Evolutionary conservation across 2,888 invertebrate genomes (phyloP), one percentile per base, ranked within the genome.

Genomic region (Pyrrhosoma nymphula): DNA sequence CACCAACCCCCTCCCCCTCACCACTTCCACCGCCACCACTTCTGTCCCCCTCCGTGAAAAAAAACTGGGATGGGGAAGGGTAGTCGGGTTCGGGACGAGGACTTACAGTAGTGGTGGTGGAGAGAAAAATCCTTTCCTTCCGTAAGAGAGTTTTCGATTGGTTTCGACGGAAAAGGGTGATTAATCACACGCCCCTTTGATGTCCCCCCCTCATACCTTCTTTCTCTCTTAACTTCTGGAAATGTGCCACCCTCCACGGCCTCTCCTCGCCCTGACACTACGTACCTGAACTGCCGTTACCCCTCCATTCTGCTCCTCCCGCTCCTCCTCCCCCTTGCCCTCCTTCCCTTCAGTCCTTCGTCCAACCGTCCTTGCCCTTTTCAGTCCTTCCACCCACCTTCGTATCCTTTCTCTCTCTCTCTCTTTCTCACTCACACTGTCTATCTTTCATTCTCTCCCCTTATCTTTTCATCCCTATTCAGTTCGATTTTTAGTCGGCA

Each of bases 181-280:
- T 93, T 93, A 93, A 69, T 93, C 93, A 93, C 93, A 93, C 93
- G 93, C 69, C 93, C n/a, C 93, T 93, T 93, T 93, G 93, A 93
- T 93, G 93, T 69, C 93, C 55, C 69, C 20, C 6, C 20, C 60
- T 20, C 60, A 16, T 60, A 20, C 60, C 16, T 60, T 60, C 20
- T 60, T 60, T 20, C 16, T 8, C 69, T 75, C 69, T 20, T 39
- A 63, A 20, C 91, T 69, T 26, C 93, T 69, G 93, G 69, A 93
- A 69, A 69, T 55, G 26, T 69, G 91, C 56, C n/a, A 56, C 56
- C n/a, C 60, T 69, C 63, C 18, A 1, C 60, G 60, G 6, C 20
- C 91, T 39, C 91, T 60, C 63, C 26, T 20, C 63, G 63, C 91
- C 39, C n/a, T 89, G 91, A 60, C 30, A 82, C 30, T 18, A 35